These are phyloP conservation scores for Nasonia vitripennis DNA, from an alignment of 1,140 invertebrate genomes.

Conservation along the genomic window DNA sequence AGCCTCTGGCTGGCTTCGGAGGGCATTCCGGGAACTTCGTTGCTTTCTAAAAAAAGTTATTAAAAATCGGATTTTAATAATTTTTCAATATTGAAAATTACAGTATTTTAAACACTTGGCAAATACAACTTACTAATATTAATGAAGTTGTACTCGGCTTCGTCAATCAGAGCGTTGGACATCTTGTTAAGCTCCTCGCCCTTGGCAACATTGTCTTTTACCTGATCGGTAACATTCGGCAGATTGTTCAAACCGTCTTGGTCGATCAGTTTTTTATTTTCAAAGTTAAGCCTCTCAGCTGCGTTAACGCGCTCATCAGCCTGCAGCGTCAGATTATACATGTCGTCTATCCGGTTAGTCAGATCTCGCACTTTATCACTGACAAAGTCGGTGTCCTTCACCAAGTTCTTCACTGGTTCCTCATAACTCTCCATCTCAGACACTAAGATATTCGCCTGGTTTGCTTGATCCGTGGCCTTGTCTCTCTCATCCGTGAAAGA, in stretches of 20 bases:
- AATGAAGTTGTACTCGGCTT: slow-evolving; percentile 67
- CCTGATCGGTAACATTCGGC: slow-evolving; percentile 66
- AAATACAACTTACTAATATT: slow-evolving; percentile 59
- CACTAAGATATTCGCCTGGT: slow-evolving; percentile 80
- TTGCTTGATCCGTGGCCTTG: slow-evolving; percentile 77
- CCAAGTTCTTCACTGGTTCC: slow-evolving; percentile 80
- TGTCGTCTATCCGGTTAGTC: slow-evolving; percentile 82
- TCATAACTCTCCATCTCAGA: slow-evolving; percentile 81
- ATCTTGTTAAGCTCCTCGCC: slow-evolving; percentile 69
- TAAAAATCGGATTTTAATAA: neutral
- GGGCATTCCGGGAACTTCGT: slow-evolving; percentile 28
- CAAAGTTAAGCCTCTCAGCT: slow-evolving; percentile 79
- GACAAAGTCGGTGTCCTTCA: slow-evolving; percentile 74
- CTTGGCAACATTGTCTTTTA: slow-evolving; percentile 61
- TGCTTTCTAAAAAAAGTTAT: neutral
- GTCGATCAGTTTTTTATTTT: slow-evolving; percentile 68
- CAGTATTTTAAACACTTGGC: slow-evolving; percentile 23
- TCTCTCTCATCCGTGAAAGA: slow-evolving; percentile 74
- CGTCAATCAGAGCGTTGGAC: slow-evolving; percentile 72
- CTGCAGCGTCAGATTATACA: slow-evolving; percentile 80
- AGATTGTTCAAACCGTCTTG: slow-evolving; percentile 65
- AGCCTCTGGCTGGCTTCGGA: slow-evolving; percentile 65
- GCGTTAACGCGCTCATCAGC: slow-evolving; percentile 78
- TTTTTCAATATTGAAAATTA: neutral
- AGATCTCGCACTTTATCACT: slow-evolving; percentile 79